Evolutionary conservation across 2,113 vertebrate species (phyloP).

Genomic region (Gymnarchus niloticus): DNA sequence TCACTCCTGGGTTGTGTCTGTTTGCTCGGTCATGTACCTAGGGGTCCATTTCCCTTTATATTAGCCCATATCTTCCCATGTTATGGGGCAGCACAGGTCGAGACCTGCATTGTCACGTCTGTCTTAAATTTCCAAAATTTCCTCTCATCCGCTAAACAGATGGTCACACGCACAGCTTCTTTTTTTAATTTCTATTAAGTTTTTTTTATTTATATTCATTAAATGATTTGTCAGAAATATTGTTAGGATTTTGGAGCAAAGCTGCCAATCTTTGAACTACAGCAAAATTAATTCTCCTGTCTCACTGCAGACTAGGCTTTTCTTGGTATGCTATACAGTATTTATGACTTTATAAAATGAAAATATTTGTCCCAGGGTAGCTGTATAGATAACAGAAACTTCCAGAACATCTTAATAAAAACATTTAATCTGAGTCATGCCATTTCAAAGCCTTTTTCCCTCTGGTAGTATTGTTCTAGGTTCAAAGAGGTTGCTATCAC

Average conservation of each 20-base stretch:
- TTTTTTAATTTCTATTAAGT: background rate
- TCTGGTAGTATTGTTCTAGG: background rate
- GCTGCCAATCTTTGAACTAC: too few relatives aligned
- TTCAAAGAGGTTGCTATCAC: background rate
- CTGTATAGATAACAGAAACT: background rate
- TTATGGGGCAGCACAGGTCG: conserved; percentile 39
- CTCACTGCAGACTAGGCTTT: too few relatives aligned
- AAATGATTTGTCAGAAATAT: background rate
- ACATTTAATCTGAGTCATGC: background rate
- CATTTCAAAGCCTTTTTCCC: background rate
- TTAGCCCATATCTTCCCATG: conserved; percentile 23
- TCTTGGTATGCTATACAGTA: background rate
- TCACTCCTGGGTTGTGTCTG: conserved; percentile 21
- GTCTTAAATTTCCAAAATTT: conserved; percentile 55
- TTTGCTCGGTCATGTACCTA: background rate
- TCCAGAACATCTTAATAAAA: background rate
- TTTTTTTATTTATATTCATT: background rate
- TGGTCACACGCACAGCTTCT: background rate
- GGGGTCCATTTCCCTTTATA: background rate
- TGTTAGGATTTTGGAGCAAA: too few relatives aligned
- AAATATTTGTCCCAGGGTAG: background rate
- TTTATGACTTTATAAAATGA: background rate
- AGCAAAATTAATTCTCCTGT: too few relatives aligned
- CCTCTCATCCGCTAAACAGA: conserved; percentile 20
- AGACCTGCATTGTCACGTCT: conserved; percentile 52